These are phyloP conservation scores for Sphaeramia orbicularis DNA, from an alignment of 2,797 vertebrate genomes.

Conservation along the genomic window DNA sequence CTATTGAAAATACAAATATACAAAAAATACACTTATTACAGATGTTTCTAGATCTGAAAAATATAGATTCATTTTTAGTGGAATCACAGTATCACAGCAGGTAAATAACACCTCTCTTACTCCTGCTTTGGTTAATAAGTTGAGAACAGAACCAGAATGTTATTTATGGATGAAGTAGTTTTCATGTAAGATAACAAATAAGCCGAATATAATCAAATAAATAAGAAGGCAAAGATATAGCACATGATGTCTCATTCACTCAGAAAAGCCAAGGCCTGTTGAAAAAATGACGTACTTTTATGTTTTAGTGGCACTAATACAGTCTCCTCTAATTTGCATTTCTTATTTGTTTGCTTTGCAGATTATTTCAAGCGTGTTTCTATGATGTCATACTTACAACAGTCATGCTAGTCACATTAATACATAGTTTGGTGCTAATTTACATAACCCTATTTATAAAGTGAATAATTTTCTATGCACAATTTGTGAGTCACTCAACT, in stretches of 20 bases:
- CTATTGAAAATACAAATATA: too few relatives aligned
- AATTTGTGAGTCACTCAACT: not conserved
- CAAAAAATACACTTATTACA: too few relatives aligned
- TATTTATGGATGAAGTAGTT: conserved; percentile 10
- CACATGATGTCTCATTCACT: conserved; percentile 7
- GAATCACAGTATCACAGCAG: conserved; percentile 1
- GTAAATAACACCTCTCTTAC: not conserved
- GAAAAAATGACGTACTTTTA: not conserved
- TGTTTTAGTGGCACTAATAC: not conserved
- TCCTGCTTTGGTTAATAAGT: not conserved
- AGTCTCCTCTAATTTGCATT: not conserved
- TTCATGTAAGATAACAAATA: conserved; percentile 9
- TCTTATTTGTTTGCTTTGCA: not conserved
- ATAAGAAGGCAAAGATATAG: not conserved
- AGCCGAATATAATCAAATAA: too few relatives aligned
- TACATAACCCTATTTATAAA: conserved; percentile 17
- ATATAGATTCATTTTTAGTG: too few relatives aligned
- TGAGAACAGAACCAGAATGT: not conserved
- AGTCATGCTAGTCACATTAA: conserved; percentile 7
- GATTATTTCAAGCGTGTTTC: conserved; percentile 6
- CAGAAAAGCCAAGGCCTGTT: not conserved
- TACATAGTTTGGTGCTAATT: conserved; percentile 5
- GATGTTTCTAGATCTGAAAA: too few relatives aligned
- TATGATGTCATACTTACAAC: conserved; percentile 2
- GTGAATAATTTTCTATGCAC: conserved; percentile 18